Conservation (phyloP, 2,888 invertebrate genomes). For the Cantharis flavilabris region DNA sequence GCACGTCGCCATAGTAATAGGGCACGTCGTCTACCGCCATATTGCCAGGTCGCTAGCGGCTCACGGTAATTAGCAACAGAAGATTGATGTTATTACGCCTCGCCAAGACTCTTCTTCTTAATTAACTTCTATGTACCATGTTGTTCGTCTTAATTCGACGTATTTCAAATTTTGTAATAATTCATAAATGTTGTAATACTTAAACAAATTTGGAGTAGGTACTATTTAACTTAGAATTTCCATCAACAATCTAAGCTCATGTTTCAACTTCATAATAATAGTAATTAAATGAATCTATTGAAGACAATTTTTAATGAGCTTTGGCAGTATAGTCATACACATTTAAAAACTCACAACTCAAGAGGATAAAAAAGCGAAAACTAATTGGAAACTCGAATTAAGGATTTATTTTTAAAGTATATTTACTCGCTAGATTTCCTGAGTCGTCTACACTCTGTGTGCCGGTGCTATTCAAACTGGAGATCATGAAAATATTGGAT, state of each 20-base stretch:
- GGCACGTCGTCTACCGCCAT: conserved; percentile 37
- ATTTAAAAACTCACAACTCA: background rate
- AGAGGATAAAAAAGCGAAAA: background rate
- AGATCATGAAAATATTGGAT: background rate
- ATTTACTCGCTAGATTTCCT: background rate
- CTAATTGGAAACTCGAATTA: background rate
- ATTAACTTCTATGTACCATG: conserved; percentile 42
- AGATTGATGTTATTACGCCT: conserved; percentile 46
- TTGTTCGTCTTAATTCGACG: conserved; percentile 37
- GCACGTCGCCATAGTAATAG: conserved; percentile 33
- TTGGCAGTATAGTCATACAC: background rate
- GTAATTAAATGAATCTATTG: background rate
- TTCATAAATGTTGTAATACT: conserved; percentile 19
- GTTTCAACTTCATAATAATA: background rate
- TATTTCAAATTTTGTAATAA: conserved; percentile 24
- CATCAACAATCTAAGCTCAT: too few species aligned
- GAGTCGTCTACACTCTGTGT: background rate
- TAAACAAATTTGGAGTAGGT: background rate
- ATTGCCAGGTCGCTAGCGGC: conserved; percentile 39
- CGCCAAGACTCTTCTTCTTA: conserved; percentile 43
- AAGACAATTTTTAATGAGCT: background rate
- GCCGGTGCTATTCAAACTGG: background rate
- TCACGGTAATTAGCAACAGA: conserved; percentile 43
- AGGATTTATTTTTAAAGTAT: background rate
- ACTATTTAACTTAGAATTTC: background rate